A percentile compares a stretch with the other conserved stretches of the same genome.
Conservation (phyloP, 2,113 vertebrate species). For the Gracilinanus agilis region DNA sequence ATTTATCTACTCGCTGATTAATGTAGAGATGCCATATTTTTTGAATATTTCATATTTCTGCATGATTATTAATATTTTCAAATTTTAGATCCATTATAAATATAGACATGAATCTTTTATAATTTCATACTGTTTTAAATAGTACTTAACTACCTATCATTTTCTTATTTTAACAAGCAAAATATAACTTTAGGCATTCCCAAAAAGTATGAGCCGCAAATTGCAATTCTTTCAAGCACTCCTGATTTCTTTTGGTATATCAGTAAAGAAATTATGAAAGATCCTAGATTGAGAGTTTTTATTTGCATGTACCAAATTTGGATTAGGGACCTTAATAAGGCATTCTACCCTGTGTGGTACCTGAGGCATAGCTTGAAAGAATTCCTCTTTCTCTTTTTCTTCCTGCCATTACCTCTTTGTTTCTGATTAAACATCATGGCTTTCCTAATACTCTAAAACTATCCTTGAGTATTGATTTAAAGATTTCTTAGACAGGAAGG, state of each 20-base stretch:
- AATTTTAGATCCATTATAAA: background rate
- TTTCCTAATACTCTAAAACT: background rate
- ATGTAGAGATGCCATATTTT: constrained; percentile 36
- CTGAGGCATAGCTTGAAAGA: background rate
- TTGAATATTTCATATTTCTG: background rate
- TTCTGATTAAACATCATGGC: background rate
- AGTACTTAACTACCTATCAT: constrained; percentile 7
- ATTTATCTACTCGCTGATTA: constrained; percentile 10
- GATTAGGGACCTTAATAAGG: background rate
- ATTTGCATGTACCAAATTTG: background rate
- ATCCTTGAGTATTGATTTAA: background rate
- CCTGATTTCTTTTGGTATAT: background rate
- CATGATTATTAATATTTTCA: background rate
- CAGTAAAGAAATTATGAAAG: background rate
- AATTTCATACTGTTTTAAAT: constrained; percentile 1
- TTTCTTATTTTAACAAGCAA: constrained; percentile 31
- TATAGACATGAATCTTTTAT: background rate
- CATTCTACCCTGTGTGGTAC: background rate
- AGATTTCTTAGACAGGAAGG: background rate
- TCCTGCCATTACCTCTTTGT: background rate
- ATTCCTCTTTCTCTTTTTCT: background rate
- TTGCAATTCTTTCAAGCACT: background rate
- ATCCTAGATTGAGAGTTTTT: background rate
- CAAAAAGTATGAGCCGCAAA: background rate
- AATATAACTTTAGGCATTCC: background rate